Percentiles rank a stretch among this genome's conserved stretches.
Conservation (phyloP, 2,113 vertebrate genomes). For the Nesospiza acunhae region DNA sequence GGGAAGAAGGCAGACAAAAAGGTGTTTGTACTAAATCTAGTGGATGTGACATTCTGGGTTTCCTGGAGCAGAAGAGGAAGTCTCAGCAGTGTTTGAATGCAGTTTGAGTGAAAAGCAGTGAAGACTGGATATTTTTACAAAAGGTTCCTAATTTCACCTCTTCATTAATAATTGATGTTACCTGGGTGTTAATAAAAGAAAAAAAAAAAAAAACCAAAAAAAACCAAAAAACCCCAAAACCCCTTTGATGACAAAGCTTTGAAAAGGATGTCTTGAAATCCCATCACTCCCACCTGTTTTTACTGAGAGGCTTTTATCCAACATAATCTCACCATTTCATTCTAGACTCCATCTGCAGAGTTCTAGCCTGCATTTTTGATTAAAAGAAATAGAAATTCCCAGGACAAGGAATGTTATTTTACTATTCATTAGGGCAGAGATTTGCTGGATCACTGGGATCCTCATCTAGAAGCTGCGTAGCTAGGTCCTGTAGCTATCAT, state of each 20-base stretch:
- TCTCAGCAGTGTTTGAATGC: not conserved
- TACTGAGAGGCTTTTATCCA: not conserved
- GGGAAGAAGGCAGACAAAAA: not conserved
- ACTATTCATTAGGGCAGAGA: not conserved
- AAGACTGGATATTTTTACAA: not conserved
- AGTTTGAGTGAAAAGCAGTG: not conserved
- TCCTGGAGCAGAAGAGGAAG: not conserved
- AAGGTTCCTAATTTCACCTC: not conserved
- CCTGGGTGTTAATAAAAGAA: not conserved
- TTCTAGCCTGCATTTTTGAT: not conserved
- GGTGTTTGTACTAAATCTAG: not conserved
- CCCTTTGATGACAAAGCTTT: not conserved
- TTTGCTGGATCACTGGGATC: not conserved
- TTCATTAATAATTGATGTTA: not conserved
- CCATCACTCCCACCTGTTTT: not conserved
- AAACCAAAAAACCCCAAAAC: not conserved
- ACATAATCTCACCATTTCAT: not conserved
- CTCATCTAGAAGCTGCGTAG: not conserved
- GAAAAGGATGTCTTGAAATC: not conserved
- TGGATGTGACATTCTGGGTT: not conserved
- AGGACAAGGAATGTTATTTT: not conserved
- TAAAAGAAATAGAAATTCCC: not conserved
- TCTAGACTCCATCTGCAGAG: not conserved
- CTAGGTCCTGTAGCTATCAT: not conserved
- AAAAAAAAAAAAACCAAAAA: not conserved